Percentiles rank a stretch among this genome's conserved stretches.
Conservation (phyloP, 2,113 vertebrate species). For the Ptilorrhoa leucosticta region DNA sequence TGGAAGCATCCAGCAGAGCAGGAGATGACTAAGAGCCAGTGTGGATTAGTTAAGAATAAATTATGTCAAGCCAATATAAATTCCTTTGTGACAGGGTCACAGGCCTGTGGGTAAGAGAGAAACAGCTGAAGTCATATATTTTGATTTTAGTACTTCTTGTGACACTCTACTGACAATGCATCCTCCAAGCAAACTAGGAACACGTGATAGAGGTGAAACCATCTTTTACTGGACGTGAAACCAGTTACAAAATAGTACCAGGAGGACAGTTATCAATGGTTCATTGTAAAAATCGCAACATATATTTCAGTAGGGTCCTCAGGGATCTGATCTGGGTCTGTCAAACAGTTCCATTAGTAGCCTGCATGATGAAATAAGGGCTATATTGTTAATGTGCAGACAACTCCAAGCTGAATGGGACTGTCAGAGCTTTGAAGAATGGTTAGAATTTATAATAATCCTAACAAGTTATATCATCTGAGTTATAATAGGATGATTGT, state of each 20-base stretch:
- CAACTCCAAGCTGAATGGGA: background rate
- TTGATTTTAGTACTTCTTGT: background rate
- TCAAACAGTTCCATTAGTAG: background rate
- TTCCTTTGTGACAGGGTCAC: background rate
- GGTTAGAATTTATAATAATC: background rate
- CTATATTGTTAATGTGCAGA: background rate
- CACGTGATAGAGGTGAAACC: background rate
- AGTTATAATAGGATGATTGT: background rate
- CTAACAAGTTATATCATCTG: background rate
- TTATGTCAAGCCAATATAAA: background rate
- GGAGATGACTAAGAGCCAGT: background rate
- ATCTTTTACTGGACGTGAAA: background rate
- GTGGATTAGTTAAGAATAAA: conserved; percentile 32
- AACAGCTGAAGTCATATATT: conserved; percentile 6
- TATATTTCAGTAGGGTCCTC: background rate
- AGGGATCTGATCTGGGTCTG: background rate
- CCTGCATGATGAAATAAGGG: background rate
- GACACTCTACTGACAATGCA: background rate
- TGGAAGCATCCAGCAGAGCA: background rate
- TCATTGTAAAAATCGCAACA: background rate
- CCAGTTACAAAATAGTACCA: background rate
- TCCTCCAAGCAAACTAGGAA: background rate
- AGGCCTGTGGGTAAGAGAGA: background rate
- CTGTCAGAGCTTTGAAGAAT: background rate
- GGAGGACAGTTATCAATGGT: background rate